Evolutionary conservation across 1,140 invertebrate species (phyloP), one percentile per base, ranked within the genome.

Genomic region (Drosophila kikkawai): DNA sequence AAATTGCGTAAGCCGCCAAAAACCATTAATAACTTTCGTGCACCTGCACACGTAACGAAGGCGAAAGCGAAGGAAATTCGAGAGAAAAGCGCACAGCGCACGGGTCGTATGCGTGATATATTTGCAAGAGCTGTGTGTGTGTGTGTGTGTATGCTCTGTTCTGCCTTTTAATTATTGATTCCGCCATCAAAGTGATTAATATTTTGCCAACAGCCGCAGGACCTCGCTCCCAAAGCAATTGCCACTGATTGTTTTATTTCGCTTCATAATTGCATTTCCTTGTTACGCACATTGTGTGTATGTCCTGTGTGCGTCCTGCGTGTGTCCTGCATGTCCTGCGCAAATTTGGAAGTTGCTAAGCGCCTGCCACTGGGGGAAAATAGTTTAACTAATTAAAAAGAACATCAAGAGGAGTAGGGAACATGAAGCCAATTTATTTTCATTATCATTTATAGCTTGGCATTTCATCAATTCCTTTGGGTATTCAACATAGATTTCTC

Each of bases 131-230:
- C 36, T 58, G 19, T 36, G 42, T 12, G 26, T 19, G 19, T 22
- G 22, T 6, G 26, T 58, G 51, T 63, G 59, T 36, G 32, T 44
- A 13, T 2, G 51, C 42, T 44, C 32, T n/a, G 17, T 22, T 17
- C 76, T 88, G 68, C 73, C 80, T 65, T 88, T 88, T 87, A 88
- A 87, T 88, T 88, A 87, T 87, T 88, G 84, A 87, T 87, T 80
- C 66, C 60, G 75, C 64, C 68, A 71, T 66, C 71, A 78, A 80
- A 79, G 73, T 83, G 80, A 88, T 87, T 88, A 88, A 87, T 87
- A 87, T 84, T 88, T 83, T 48, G 51, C 47, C 51, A 68, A 56
- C 60, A 56, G 63, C 73, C 47, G 48, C 42, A 55, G 59, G 36
- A 41, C 15, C 55, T 34, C 7, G 19, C 32, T 39, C 58, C 80